Conservation (phyloP, 2,888 invertebrate genomes). For the Nemapogon koenigi region DNA sequence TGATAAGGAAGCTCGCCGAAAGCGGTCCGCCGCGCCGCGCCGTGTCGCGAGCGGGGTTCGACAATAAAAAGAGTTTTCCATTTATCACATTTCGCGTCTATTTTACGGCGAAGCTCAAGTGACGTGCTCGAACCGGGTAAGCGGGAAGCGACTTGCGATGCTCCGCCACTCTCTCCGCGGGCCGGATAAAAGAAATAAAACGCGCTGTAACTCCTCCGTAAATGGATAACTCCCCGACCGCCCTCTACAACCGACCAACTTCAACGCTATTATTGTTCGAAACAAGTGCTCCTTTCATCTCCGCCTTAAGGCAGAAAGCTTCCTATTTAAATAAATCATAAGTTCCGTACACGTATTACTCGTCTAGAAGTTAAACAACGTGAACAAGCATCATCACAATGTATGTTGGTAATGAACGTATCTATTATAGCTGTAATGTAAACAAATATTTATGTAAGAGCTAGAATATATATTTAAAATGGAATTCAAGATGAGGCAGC, state of each 20-base stretch:
- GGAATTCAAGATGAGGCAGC: too few relatives aligned
- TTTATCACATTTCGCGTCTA: conserved; percentile 65
- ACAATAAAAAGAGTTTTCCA: conserved; percentile 61
- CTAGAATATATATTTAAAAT: too few relatives aligned
- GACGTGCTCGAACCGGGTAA: conserved; percentile 35
- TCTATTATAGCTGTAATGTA: too few relatives aligned
- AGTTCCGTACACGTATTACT: too few relatives aligned
- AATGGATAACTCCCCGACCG: conserved; percentile 51
- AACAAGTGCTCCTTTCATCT: conserved; percentile 23
- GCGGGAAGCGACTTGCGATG: conserved; percentile 37
- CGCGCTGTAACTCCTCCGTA: conserved; percentile 47
- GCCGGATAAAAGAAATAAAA: conserved; percentile 56
- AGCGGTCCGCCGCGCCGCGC: conserved; percentile 46
- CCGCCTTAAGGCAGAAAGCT: conserved; percentile 5
- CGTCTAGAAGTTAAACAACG: too few relatives aligned
- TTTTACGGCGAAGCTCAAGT: conserved; percentile 57
- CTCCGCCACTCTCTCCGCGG: conserved; percentile 41
- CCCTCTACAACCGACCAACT: conserved; percentile 49
- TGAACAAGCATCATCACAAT: too few relatives aligned
- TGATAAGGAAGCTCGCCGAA: conserved; percentile 45
- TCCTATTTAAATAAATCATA: conserved; percentile 5
- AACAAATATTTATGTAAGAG: too few relatives aligned
- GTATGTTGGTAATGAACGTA: too few relatives aligned
- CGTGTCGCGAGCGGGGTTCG: conserved; percentile 47
- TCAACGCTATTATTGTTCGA: conserved; percentile 31